Base-by-base conservation (phyloP, 2,888 invertebrate species). In the Amiota communis region DNA sequence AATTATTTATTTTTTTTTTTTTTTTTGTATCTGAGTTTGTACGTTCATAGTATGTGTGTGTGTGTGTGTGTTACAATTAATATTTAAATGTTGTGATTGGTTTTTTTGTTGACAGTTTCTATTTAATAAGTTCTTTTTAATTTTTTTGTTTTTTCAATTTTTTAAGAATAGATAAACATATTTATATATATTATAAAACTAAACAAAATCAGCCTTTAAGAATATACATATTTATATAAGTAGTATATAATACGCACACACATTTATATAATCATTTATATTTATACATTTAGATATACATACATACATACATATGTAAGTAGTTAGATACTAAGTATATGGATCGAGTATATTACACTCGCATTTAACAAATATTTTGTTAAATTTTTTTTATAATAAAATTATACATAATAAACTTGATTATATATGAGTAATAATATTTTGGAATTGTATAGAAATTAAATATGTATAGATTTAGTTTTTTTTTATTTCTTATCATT, bases 131-230 rank as follows among this genome's bases (percentile, higher is more conserved):
- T 36, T 36, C 8, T 36, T 23, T 23, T 23, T 23, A 23, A 23
- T 1, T 23, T 23, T 2, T 23, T 57, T 57, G 6, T 9, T 17
- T 57, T 57, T 15, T n/a, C n/a, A n/a, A 57, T 17, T 11, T 53
- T 53, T 53, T 15, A 8, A 53, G n/a, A 53, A 53, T 53, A 53
- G 6, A 75, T 75, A 77, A 75, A 74, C 69, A 53, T 53, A 8
- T 11, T 53, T 79, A 75, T 64, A 75, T 64, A 64, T 72, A 69
- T 79, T 78, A 74, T 80, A 79, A 74, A 84, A 81, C 80, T 86
- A 87, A 85, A 86, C 81, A 85, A 85, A 85, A 84, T 84, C 86
- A 87, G 86, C 86, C 80, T 87, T 85, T 72, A 86, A 83, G 83
- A 87, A 87, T 82, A 81, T 86, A 81, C 80, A 78, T 81, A 84